A percentile compares a stretch with the other conserved stretches of the same genome.
These are phyloP conservation scores for Miniopterus natalensis DNA, from an alignment of 2,113 vertebrate species.

Conservation along the genomic window DNA sequence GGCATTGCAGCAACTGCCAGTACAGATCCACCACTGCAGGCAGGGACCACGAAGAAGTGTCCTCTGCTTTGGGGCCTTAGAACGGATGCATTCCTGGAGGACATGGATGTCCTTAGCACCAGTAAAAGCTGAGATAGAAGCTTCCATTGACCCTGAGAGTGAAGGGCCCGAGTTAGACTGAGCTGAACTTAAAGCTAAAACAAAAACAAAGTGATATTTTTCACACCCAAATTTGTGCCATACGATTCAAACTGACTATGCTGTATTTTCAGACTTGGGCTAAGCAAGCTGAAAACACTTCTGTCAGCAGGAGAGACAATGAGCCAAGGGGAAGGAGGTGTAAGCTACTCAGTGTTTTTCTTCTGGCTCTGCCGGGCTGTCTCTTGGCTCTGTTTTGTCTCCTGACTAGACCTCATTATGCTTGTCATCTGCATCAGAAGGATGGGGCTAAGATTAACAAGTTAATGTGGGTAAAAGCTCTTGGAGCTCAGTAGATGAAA, in stretches of 20 bases:
- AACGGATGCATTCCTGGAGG: background rate
- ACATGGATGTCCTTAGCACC: background rate
- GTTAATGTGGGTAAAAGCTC: slow-evolving; percentile 68
- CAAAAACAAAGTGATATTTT: background rate
- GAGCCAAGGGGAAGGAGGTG: background rate
- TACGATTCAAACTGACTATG: background rate
- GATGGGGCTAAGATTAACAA: slow-evolving; percentile 75
- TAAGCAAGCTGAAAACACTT: slow-evolving; percentile 48
- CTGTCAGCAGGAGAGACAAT: slow-evolving; percentile 43
- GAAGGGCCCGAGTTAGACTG: background rate
- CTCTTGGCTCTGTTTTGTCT: slow-evolving; percentile 74
- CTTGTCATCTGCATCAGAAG: slow-evolving; percentile 74
- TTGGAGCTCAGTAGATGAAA: slow-evolving; percentile 72
- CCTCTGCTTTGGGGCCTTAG: background rate
- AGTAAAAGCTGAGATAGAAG: background rate
- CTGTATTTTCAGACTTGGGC: background rate
- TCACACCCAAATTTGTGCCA: background rate
- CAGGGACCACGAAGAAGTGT: background rate
- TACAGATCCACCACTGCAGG: too few species aligned
- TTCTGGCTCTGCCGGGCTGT: slow-evolving; percentile 8
- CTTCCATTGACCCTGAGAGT: background rate
- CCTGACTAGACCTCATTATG: slow-evolving; percentile 76
- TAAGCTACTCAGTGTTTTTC: slow-evolving; percentile 46
- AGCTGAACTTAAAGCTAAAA: background rate
- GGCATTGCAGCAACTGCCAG: background rate